These are phyloP conservation scores for Cabera pusaria DNA, from an alignment of 2,888 invertebrate genomes.

Conservation along the genomic window DNA sequence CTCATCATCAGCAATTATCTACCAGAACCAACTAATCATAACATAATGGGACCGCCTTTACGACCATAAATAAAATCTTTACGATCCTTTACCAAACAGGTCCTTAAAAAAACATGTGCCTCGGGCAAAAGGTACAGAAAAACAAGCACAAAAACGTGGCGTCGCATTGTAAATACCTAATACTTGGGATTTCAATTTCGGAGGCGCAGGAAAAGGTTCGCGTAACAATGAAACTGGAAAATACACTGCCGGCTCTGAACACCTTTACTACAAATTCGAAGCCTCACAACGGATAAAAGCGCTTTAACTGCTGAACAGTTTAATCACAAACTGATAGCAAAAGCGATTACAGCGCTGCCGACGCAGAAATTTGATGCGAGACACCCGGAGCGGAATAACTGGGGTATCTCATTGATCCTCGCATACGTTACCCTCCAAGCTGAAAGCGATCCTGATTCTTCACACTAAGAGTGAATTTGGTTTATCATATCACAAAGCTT, in stretches of 20 bases:
- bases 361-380: conserved; percentile 48
- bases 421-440: conserved; percentile 28
- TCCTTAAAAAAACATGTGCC: conserved; percentile 57
- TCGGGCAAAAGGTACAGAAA: conserved; percentile 42
- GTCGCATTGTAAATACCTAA: conserved; percentile 66
- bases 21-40: conserved; percentile 61
- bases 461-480: no score
- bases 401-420: conserved; percentile 70
- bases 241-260: conserved; percentile 51
- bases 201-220: conserved; percentile 49
- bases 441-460: conserved; percentile 39
- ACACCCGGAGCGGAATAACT: conserved; percentile 67
- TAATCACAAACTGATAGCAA: conserved; percentile 29
- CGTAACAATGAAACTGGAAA: conserved; percentile 67
- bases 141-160: conserved; percentile 42
- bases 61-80: conserved; percentile 60
- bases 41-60: conserved; percentile 65
- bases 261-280: conserved; percentile 49
- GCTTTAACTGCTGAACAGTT: conserved; percentile 37
- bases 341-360: conserved; percentile 53
- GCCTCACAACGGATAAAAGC: conserved; percentile 40
- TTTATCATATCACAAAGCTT: no score
- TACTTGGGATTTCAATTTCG: conserved; percentile 48
- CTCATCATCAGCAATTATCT: conserved; percentile 69
- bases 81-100: conserved; percentile 54